Conservation (phyloP, 2,113 vertebrate genomes). For the Myotis brandtii region DNA sequence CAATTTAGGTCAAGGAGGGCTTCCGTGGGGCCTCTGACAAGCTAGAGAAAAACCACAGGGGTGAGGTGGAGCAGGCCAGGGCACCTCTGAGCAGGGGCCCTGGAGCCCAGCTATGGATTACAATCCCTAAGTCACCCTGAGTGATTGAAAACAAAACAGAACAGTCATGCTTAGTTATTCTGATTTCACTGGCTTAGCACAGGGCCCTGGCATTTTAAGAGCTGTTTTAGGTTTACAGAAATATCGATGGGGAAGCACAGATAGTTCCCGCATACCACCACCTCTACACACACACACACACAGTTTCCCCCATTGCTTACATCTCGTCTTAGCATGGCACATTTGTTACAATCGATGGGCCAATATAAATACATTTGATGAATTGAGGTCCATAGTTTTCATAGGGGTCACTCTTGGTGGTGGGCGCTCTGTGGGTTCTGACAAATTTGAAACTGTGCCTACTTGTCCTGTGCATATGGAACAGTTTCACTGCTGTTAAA, state of each 20-base stretch:
- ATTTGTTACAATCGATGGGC: not conserved
- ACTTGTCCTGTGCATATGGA: too few species aligned
- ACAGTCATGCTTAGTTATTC: not conserved
- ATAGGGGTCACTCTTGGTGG: not conserved
- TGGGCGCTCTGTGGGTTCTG: not conserved
- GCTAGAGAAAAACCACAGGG: fast-evolving
- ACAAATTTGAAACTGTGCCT: not conserved
- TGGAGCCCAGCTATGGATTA: fast-evolving
- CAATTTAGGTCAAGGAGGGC: not conserved
- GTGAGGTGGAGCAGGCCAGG: fast-evolving
- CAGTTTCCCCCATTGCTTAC: not conserved
- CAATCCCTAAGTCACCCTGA: not conserved
- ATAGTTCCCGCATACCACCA: not conserved
- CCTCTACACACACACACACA: not conserved
- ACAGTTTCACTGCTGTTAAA: not conserved
- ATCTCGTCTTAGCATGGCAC: not conserved
- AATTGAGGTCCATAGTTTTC: not conserved
- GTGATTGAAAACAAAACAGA: not conserved
- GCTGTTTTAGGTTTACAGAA: not conserved
- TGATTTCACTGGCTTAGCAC: not conserved
- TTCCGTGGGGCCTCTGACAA: not conserved
- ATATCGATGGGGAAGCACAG: not conserved
- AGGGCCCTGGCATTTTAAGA: not conserved
- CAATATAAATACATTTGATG: not conserved
- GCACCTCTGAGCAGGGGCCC: fast-evolving